Evolutionary conservation across 30 jellyfish, hydroid and myxozoan species (phyloP), one percentile per base, ranked within the genome.

Genomic region (Cassiopea andromeda): DNA sequence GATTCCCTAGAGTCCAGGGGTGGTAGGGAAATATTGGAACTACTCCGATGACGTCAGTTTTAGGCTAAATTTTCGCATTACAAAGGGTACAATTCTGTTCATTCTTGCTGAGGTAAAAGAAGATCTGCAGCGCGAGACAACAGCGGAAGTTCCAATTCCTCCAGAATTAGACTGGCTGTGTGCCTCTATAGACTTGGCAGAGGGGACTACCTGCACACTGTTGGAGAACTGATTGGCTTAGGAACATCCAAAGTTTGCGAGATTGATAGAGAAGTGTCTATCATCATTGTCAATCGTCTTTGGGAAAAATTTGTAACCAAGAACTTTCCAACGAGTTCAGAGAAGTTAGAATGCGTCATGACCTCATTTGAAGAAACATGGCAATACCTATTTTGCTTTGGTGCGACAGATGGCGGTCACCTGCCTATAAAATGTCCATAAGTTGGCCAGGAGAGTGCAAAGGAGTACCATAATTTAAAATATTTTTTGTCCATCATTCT

Each of bases 181-280:
- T 58, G 90, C 68, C 90, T 82, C 67, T 82, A 82, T 83, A 60
- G 90, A 46, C 67, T 82, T 7, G 82, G 5, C 70, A 60, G 90
- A 83, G 90, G 90, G 7, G 90, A 82, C 64, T 82, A 58, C 58
- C 61, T 60, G 4, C 66, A 82, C 27, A 82, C 90, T 1, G 43
- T 79, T 46, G 78, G 48, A 13, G 46, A 79, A 49, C 58, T 79
- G 81, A 14, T 16, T 79, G 88, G 88, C 17, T 61, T 82, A 14
- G 90, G 90, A 44, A 47, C 82, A 2, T 82, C 85, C 12, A 82
- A 85, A 13, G 85, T 82, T 38, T 60, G 82, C 46, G 44, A 16
- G 19, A 82, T 59, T 15, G 85, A 58, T 6, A n/a, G 38, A 82
- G 82, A 82, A 1, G 85, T 60, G 12, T 45, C 82, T 1, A 44